A percentile compares a stretch with the other conserved stretches of the same genome.
These are phyloP conservation scores for Drosophila subobscura DNA, from an alignment of 1,140 invertebrate genomes.

Conservation along the genomic window DNA sequence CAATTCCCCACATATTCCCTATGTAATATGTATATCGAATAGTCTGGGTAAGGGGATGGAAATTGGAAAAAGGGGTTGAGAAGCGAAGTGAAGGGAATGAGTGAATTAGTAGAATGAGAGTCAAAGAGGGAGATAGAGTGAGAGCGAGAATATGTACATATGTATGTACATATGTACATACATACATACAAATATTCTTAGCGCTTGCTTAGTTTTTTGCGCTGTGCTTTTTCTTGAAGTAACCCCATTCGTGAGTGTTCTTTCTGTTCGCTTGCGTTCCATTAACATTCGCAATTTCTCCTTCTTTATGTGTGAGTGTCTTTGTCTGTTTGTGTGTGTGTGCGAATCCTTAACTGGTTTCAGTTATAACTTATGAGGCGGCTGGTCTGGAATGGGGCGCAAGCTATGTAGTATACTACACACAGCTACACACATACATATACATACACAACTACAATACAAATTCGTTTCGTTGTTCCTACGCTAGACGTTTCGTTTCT, in stretches of 20 bases:
- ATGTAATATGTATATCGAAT: background rate
- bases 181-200: too few relatives aligned
- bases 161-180: too few relatives aligned
- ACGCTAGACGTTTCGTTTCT: conserved; percentile 40
- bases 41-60: background rate
- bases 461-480: conserved; percentile 27
- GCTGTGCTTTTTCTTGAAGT: conserved; percentile 51
- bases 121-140: background rate
- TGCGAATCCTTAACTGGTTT: conserved; percentile 21
- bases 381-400: conserved; percentile 20
- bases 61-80: conserved; percentile 3
- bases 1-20: background rate
- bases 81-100: background rate
- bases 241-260: conserved; percentile 51
- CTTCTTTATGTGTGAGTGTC: conserved; percentile 13
- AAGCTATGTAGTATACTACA: conserved; percentile 49
- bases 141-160: background rate
- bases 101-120: background rate
- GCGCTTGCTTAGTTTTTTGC: conserved; percentile 50
- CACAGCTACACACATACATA: conserved; percentile 4
- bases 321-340: conserved; percentile 8
- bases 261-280: conserved; percentile 7
- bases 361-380: conserved; percentile 12
- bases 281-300: conserved; percentile 43
- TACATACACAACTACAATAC: conserved; percentile 7